Evolutionary conservation across 2,113 vertebrate genomes (phyloP), one percentile per base, ranked within the genome.

Genomic region (Pygoscelis adeliae): DNA sequence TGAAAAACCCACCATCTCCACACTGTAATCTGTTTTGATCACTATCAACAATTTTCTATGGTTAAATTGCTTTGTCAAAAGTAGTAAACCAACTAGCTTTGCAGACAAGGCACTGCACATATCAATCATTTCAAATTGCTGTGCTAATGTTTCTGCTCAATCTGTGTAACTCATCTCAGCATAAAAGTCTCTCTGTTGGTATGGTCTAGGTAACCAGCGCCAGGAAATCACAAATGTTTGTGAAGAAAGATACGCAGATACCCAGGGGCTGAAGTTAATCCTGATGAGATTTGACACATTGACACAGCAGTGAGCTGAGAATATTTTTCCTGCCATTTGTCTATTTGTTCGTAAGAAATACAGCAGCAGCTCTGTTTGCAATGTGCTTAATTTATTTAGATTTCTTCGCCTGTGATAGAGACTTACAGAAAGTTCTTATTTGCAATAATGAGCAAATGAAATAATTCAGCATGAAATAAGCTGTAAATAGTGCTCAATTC

Each of bases 301-400:
- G 87, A 95, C 91, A 91, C 78, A 93, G 38, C 70, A 91, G 78
- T 26, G 36, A 93, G 66, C 44, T 34, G 66, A 94, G 89, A 87
- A 91, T 87, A 82, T 58, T 92, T 62, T 96, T 53, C 42, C 58
- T 90, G 78, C 70, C 66, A 58, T 89, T 96, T 87, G 81, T 93
- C 81, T 96, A 46, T 94, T 95, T 96, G 81, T 93, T 95, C 89
- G 30, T 66, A 94, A 70, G 87, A 96, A 94, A 89, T 76, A 91
- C 15, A 82, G 70, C 83, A 91, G 83, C 58, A 85, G 58, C 34
- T 94, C 81, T 96, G 83, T 96, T 96, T 97, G 91, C 90, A 85
- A 96, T 87, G 70, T 93, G 78, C 78, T 96, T 95, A 82, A 96
- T 96, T 93, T 97, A 80, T 97, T 97, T 94, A 96, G 49, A 89